phyloP scores from a whole-genome alignment of 1,140 invertebrate genomes.

The Formica selysi region DNA sequence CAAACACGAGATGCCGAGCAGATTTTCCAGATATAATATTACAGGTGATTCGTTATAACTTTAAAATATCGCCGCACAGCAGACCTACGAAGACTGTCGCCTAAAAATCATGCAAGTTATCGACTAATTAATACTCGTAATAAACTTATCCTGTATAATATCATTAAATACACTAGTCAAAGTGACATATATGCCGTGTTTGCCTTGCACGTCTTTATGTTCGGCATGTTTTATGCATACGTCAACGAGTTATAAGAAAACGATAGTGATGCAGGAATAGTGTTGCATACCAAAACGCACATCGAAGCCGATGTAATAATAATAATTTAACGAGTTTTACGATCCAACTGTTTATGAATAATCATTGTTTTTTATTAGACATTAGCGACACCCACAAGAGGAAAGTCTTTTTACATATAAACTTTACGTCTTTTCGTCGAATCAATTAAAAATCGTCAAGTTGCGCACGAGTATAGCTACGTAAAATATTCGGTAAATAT shows the following conservation, averaged over 20 bases:
- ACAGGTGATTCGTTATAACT: constrained; percentile 3
- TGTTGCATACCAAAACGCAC: background rate
- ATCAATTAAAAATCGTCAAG: background rate
- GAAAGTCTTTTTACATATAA: background rate
- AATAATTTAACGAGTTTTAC: constrained; percentile 8
- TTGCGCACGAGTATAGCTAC: background rate
- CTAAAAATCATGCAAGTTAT: constrained; percentile 65
- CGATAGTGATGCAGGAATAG: background rate
- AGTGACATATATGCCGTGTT: constrained; percentile 57
- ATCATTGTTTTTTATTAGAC: constrained; percentile 15
- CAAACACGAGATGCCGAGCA: background rate
- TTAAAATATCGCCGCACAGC: constrained; percentile 8
- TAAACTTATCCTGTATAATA: constrained; percentile 80
- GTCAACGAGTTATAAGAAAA: background rate
- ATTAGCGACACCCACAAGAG: background rate
- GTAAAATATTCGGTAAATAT: constrained; percentile 9
- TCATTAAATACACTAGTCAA: constrained; percentile 82
- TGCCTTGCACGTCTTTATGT: constrained; percentile 17
- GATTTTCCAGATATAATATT: background rate
- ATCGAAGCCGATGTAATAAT: background rate
- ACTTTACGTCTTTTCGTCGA: background rate
- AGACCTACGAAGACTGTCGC: constrained; percentile 54
- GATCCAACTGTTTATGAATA: background rate
- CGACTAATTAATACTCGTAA: constrained; percentile 72
- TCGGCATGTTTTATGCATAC: background rate